phyloP scores from a whole-genome alignment of 2,113 vertebrate species.

The Neopipo cinnamomea region DNA sequence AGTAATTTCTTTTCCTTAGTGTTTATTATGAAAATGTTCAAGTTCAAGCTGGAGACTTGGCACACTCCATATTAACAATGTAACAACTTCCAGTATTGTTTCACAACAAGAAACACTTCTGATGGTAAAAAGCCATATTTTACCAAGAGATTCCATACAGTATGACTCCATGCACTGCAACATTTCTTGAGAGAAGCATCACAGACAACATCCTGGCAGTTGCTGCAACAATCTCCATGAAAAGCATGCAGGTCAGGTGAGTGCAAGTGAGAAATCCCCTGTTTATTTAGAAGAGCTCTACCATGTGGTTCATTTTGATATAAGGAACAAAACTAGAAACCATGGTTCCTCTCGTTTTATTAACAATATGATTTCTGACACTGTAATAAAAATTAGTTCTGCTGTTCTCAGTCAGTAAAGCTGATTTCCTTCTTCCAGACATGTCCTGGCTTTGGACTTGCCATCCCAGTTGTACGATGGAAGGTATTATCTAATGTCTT shows the following conservation, averaged over 20 bases:
- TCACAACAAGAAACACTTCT: not conserved
- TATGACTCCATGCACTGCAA: not conserved
- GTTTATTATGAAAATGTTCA: not conserved
- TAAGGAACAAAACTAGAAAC: not conserved
- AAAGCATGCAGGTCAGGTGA: not conserved
- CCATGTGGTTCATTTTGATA: not conserved
- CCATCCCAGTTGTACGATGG: not conserved
- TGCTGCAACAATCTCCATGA: not conserved
- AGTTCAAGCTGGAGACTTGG: not conserved
- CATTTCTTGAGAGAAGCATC: not conserved
- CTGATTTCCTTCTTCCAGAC: not conserved
- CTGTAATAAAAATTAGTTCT: not conserved
- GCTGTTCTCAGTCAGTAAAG: not conserved
- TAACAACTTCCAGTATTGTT: not conserved
- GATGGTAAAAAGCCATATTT: not conserved
- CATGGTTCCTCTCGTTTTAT: not conserved
- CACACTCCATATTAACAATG: not conserved
- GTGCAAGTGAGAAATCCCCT: not conserved
- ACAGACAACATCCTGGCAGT: not conserved
- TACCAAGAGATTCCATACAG: not conserved
- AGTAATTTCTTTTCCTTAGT: not conserved
- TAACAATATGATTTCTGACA: not conserved
- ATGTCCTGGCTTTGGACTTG: not conserved
- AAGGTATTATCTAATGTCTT: not conserved
- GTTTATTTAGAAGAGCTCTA: not conserved